These are phyloP conservation scores for Caenorhabditis sp. DNA, from an alignment of 2,888 invertebrate genomes.

Conservation along the genomic window DNA sequence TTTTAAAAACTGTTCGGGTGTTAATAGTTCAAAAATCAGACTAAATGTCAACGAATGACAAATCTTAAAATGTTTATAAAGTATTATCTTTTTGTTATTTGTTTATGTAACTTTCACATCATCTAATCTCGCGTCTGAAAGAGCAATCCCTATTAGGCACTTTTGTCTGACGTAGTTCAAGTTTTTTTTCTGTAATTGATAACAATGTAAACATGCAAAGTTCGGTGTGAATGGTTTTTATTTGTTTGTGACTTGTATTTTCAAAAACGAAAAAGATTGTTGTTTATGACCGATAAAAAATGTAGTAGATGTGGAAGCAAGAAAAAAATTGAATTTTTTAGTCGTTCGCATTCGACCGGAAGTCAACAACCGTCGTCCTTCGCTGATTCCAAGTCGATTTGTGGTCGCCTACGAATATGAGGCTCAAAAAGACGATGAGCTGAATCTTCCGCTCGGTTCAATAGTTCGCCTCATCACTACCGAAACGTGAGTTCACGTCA, in stretches of 20 bases:
- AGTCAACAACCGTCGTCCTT: neutral
- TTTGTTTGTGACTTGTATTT: neutral
- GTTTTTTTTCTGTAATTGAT: too few species aligned
- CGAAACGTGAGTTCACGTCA: constrained; percentile 39
- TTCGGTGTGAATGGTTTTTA: too few species aligned
- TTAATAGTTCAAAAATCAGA: constrained; percentile 1
- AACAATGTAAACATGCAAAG: too few species aligned
- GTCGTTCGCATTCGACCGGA: constrained; percentile 13
- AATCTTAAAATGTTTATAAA: too few species aligned
- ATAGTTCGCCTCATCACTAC: constrained; percentile 35
- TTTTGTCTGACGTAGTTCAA: too few species aligned
- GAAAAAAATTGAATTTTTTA: constrained; percentile 6
- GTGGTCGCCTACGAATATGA: constrained; percentile 50
- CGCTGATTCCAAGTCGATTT: neutral
- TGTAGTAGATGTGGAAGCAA: too few species aligned
- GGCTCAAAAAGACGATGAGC: constrained; percentile 55
- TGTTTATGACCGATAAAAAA: neutral
- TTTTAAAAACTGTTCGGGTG: neutral
- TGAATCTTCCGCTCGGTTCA: constrained; percentile 53
- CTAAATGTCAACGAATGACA: constrained; percentile 2
- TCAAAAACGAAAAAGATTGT: neutral
- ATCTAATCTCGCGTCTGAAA: too few species aligned
- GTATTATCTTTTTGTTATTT: too few species aligned
- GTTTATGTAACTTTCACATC: too few species aligned
- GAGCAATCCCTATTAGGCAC: too few species aligned